A percentile compares a stretch with the other conserved stretches of the same genome.
Evolutionary conservation across 2,113 vertebrate species (phyloP).

Genomic region (Triplophysa dalaica): DNA sequence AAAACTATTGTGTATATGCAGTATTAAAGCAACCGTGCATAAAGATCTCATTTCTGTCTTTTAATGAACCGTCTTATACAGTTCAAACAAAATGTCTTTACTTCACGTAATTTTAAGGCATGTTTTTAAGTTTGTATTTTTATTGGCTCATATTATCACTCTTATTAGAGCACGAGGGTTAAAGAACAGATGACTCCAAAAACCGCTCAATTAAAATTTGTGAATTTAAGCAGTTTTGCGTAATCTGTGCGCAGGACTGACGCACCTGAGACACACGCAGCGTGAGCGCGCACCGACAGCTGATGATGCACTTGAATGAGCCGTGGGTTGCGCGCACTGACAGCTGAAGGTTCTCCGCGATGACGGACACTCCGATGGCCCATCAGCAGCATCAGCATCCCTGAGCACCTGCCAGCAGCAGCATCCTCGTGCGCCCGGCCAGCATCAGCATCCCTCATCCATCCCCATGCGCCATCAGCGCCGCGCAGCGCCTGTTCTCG

Average conservation of each 20-base stretch:
- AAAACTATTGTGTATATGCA: too few relatives aligned
- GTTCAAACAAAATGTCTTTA: too few relatives aligned
- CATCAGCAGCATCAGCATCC: conserved; percentile 8
- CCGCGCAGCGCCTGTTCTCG: conserved; percentile 17
- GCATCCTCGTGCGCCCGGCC: conserved; percentile 9
- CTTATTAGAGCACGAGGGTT: too few relatives aligned
- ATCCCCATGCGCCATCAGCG: conserved; percentile 13
- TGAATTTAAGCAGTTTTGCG: neutral
- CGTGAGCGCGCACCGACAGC: conserved; percentile 15
- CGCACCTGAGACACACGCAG: neutral
- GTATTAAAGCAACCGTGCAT: too few relatives aligned
- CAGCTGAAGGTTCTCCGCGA: conserved; percentile 39
- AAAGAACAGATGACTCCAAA: too few relatives aligned
- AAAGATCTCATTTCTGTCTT: too few relatives aligned
- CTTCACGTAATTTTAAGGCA: too few relatives aligned
- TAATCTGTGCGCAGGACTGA: neutral
- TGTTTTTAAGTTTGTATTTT: too few relatives aligned
- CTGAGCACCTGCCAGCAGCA: neutral
- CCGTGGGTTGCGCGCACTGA: conserved; percentile 45
- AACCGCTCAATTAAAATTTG: too few relatives aligned
- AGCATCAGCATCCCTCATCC: conserved; percentile 7
- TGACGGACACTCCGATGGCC: conserved; percentile 41
- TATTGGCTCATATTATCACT: too few relatives aligned
- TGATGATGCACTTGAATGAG: conserved; percentile 36
- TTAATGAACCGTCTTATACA: too few relatives aligned